phyloP scores from a whole-genome alignment of 2,888 invertebrate genomes.

The Diaphora mendica region DNA sequence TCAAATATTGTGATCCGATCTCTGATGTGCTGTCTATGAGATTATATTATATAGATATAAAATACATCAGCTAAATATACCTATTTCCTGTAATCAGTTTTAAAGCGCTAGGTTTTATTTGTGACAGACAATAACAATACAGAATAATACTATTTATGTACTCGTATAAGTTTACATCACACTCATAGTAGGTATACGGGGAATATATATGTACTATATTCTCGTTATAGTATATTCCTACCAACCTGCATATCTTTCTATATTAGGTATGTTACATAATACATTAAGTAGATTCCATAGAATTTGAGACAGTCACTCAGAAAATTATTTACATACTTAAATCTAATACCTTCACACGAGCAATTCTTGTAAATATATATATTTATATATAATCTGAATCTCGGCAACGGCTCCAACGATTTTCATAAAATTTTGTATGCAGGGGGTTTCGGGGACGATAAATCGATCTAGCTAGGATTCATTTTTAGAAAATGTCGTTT shows the following conservation, averaged over 20 bases:
- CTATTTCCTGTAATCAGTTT: neutral
- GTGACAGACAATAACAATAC: neutral
- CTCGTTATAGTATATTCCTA: constrained; percentile 7
- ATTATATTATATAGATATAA: neutral
- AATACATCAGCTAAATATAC: neutral
- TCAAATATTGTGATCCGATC: constrained; percentile 86
- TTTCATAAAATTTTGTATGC: no score
- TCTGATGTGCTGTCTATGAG: constrained; percentile 72
- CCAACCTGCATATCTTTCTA: constrained; percentile 46
- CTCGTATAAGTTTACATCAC: no score
- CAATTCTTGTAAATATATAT: no score
- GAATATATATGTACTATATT: neutral
- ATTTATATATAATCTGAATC: no score
- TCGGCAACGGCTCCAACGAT: no score
- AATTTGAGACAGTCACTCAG: constrained; percentile 47
- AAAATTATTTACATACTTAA: constrained; percentile 21
- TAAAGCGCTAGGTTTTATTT: neutral
- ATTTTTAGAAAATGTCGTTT: no score
- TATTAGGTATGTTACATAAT: constrained; percentile 24
- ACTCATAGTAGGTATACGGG: no score
- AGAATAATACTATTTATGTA: no score
- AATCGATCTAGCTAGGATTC: no score
- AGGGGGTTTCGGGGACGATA: no score
- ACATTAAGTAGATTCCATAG: constrained; percentile 39
- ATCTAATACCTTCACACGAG: no score